Percentiles rank a stretch among this genome's conserved stretches.
These are phyloP conservation scores for Megalops atlanticus DNA, from an alignment of 2,113 vertebrate species.

Conservation along the genomic window DNA sequence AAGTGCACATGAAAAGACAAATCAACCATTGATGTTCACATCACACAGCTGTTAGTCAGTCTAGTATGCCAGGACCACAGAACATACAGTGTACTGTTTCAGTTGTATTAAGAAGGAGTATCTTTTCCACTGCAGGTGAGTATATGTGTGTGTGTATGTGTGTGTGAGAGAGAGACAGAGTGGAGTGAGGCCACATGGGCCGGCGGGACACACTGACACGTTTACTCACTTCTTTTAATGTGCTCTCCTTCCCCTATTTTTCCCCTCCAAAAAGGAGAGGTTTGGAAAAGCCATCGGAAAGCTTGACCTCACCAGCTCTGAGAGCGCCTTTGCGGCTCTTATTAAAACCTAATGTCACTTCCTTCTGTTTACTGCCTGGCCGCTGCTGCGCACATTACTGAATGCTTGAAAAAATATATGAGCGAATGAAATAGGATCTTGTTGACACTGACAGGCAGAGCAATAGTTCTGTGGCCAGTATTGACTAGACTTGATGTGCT, in stretches of 20 bases:
- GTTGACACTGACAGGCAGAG: background rate
- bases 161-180: no score
- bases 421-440: slow-evolving; percentile 8
- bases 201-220: slow-evolving; percentile 1
- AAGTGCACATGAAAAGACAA: no score
- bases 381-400: background rate
- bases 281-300: slow-evolving; percentile 45
- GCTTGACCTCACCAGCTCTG: slow-evolving; percentile 37
- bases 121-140: no score
- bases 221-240: background rate
- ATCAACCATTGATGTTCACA: no score
- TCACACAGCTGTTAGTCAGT: background rate
- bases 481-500: background rate
- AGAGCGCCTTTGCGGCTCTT: slow-evolving; percentile 25
- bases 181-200: slow-evolving; percentile 35
- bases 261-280: slow-evolving; percentile 1
- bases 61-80: no score
- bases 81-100: background rate
- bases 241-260: background rate
- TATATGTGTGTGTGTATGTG: no score
- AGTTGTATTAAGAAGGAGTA: background rate
- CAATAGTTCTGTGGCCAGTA: background rate
- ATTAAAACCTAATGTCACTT: slow-evolving; percentile 28
- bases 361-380: slow-evolving; percentile 19
- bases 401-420: slow-evolving; percentile 7